Percentiles rank a stretch among this genome's conserved stretches.
Evolutionary conservation across 2,888 invertebrate genomes (phyloP).

Genomic region (Aplocera efformata): DNA sequence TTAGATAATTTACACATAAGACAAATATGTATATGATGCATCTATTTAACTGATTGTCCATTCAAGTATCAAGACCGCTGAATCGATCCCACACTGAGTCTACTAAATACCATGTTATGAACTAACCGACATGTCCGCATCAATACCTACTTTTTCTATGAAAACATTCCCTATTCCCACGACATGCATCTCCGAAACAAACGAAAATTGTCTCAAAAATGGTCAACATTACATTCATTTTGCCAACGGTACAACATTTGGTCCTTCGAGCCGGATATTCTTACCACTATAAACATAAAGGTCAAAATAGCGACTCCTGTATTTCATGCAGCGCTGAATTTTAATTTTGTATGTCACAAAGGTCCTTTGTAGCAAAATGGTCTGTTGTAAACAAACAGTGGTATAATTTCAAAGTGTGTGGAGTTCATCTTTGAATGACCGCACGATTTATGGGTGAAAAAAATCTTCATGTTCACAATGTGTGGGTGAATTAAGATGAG

Average conservation of each 20-base stretch:
- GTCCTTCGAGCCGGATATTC: not conserved
- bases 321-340: not conserved
- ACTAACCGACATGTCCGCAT: conserved; percentile 61
- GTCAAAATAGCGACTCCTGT: conserved; percentile 17
- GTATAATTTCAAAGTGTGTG: conserved; percentile 50
- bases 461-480: conserved; percentile 15
- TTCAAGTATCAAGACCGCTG: conserved; percentile 46
- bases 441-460: conserved; percentile 32
- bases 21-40: no score
- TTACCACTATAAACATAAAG: conserved; percentile 24
- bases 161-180: conserved; percentile 62
- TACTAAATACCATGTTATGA: conserved; percentile 69
- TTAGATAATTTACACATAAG: no score
- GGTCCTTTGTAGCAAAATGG: conserved; percentile 37
- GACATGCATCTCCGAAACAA: conserved; percentile 57
- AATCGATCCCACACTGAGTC: conserved; percentile 21
- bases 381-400: conserved; percentile 55
- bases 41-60: no score
- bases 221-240: conserved; percentile 31
- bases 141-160: conserved; percentile 43
- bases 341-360: conserved; percentile 24
- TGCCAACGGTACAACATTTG: conserved; percentile 15
- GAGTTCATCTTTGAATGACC: conserved; percentile 56
- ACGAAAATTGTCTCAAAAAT: conserved; percentile 57
- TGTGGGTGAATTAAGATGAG: conserved; percentile 46